Evolutionary conservation across 2,113 vertebrate genomes (phyloP).

Genomic region (Agapornis roseicollis): DNA sequence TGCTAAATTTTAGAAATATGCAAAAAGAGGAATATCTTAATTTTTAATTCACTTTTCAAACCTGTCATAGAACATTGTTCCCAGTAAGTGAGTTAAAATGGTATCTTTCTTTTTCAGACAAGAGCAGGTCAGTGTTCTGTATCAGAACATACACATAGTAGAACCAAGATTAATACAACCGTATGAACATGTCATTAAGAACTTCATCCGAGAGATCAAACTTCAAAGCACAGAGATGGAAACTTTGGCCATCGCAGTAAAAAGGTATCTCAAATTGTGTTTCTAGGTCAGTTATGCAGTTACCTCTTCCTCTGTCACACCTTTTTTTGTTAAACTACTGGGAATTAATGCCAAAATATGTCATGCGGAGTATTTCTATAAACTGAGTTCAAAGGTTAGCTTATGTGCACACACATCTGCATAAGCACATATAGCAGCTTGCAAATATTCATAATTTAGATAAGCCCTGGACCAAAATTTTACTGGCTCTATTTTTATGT

Average conservation of each 20-base stretch:
- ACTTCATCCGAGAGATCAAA: conserved; percentile 90
- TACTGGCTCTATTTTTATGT: not conserved
- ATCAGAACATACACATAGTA: conserved; percentile 91
- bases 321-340: not conserved
- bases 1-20: not conserved
- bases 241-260: conserved; percentile 88
- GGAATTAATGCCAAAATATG: not conserved
- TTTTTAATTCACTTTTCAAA: not conserved
- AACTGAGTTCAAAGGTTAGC: not conserved
- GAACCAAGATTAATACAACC: conserved; percentile 90
- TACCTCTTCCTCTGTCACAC: not conserved
- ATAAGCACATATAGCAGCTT: not conserved
- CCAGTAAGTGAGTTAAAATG: not conserved
- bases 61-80: not conserved
- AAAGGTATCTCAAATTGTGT: conserved; percentile 78
- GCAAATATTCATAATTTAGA: not conserved
- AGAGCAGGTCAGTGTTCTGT: conserved; percentile 86
- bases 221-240: conserved; percentile 93
- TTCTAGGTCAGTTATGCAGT: not conserved
- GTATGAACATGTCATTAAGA: conserved; percentile 87
- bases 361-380: not conserved
- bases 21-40: not conserved
- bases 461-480: not conserved
- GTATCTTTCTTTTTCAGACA: conserved; percentile 71
- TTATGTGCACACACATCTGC: not conserved